phyloP scores from a whole-genome alignment of 2,797 vertebrate species.

The Anabacerthia variegaticeps region DNA sequence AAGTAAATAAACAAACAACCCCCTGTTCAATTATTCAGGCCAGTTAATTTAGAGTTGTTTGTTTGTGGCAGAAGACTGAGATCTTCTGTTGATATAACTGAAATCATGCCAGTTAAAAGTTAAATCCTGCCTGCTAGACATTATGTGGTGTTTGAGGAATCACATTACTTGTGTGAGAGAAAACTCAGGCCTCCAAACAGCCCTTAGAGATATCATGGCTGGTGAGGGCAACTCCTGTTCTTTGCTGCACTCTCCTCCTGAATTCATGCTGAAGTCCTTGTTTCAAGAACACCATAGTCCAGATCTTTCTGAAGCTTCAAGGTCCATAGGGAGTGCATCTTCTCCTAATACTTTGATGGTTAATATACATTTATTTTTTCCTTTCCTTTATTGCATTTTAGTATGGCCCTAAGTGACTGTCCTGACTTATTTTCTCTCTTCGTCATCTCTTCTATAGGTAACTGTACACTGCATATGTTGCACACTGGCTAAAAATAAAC shows the following conservation, averaged over 20 bases:
- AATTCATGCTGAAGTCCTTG: background rate
- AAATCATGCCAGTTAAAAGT: slow-evolving; percentile 34
- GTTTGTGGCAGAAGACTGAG: slow-evolving; percentile 34
- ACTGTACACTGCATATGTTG: background rate
- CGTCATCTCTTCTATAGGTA: background rate
- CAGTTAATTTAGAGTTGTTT: slow-evolving; percentile 59
- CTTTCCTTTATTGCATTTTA: background rate
- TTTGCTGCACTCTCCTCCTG: background rate
- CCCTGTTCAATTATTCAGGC: slow-evolving; percentile 41
- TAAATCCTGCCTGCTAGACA: slow-evolving; percentile 43
- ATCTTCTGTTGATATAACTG: slow-evolving; percentile 55
- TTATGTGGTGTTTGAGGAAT: background rate
- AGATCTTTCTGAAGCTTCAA: background rate
- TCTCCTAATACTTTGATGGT: background rate
- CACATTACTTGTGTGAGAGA: background rate
- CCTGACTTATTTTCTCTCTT: background rate
- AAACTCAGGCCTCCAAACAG: background rate
- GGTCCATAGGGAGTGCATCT: background rate
- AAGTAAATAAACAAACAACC: slow-evolving; percentile 61
- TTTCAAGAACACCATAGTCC: background rate
- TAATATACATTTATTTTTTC: background rate
- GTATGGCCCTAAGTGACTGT: background rate
- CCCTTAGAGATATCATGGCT: background rate
- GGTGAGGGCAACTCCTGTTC: background rate
- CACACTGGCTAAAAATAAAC: background rate